Conservation (phyloP, 2,888 invertebrate species). For the Tupiocoris notatus region DNA sequence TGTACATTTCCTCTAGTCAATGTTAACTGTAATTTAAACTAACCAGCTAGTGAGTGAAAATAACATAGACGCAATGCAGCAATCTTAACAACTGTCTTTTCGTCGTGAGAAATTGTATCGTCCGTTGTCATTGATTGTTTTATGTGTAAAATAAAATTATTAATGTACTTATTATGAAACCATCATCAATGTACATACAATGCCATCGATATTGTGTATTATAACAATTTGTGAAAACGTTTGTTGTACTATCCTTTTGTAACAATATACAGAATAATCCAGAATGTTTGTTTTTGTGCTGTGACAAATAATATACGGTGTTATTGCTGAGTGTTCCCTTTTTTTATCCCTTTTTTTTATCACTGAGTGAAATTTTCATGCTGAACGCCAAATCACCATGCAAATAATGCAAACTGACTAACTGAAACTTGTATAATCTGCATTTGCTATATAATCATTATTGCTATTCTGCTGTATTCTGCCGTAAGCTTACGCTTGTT, state of each 20-base stretch:
- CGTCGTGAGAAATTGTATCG: slow-evolving; percentile 13
- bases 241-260: neutral
- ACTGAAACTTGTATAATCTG: slow-evolving; percentile 23
- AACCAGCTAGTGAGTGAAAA: slow-evolving; percentile 39
- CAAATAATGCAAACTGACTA: slow-evolving; percentile 5
- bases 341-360: slow-evolving; percentile 4
- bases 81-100: slow-evolving; percentile 14
- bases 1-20: slow-evolving; percentile 35
- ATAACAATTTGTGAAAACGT: neutral
- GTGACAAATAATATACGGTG: slow-evolving; percentile 21
- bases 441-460: neutral
- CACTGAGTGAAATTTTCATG: slow-evolving; percentile 14
- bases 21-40: slow-evolving; percentile 27
- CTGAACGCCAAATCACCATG: slow-evolving; percentile 16
- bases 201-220: neutral
- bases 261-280: slow-evolving; percentile 18
- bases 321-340: slow-evolving; percentile 9
- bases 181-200: slow-evolving; percentile 13
- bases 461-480: neutral
- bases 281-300: slow-evolving; percentile 25
- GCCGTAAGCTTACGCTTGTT: slow-evolving; percentile 5
- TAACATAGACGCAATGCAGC: slow-evolving; percentile 29
- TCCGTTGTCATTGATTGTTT: slow-evolving; percentile 14
- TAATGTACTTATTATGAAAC: neutral
- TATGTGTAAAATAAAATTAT: slow-evolving; percentile 21